These are phyloP conservation scores for Bubo scandiacus DNA, from an alignment of 2,113 vertebrate species.

Conservation along the genomic window DNA sequence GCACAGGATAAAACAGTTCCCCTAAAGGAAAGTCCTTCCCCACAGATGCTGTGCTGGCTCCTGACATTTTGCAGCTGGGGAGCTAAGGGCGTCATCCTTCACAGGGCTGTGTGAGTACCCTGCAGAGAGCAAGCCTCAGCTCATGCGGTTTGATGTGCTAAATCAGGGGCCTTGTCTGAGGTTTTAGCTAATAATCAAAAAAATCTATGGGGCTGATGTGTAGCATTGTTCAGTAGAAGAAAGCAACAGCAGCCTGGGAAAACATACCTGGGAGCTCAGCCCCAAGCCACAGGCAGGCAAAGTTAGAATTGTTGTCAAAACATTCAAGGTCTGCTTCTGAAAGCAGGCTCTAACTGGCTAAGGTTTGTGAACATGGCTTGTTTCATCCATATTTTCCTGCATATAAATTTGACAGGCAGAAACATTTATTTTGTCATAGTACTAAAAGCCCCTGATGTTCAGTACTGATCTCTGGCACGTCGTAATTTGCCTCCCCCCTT, in stretches of 20 bases:
- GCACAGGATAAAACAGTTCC: background rate
- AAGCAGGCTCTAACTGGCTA: background rate
- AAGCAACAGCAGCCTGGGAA: background rate
- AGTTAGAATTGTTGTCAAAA: background rate
- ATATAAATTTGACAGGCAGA: background rate
- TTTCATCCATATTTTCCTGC: background rate
- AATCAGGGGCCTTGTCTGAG: background rate
- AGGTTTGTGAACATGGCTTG: background rate
- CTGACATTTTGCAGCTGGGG: background rate
- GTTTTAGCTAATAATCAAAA: background rate
- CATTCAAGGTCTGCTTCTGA: background rate
- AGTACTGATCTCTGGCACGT: background rate
- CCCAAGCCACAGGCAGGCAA: background rate
- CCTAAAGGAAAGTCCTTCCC: background rate
- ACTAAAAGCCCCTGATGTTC: background rate
- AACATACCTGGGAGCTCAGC: background rate
- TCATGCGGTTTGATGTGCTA: background rate
- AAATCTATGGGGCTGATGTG: background rate
- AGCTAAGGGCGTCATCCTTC: background rate
- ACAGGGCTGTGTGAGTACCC: background rate
- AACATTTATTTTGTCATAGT: background rate
- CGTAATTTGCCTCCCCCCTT: fast-evolving
- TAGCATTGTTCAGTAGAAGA: background rate
- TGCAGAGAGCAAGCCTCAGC: background rate
- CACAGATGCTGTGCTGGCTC: background rate